A percentile compares a stretch with the other conserved stretches of the same genome.
Evolutionary conservation across 2,113 vertebrate genomes (phyloP).

Genomic region (Sorex fumeus): DNA sequence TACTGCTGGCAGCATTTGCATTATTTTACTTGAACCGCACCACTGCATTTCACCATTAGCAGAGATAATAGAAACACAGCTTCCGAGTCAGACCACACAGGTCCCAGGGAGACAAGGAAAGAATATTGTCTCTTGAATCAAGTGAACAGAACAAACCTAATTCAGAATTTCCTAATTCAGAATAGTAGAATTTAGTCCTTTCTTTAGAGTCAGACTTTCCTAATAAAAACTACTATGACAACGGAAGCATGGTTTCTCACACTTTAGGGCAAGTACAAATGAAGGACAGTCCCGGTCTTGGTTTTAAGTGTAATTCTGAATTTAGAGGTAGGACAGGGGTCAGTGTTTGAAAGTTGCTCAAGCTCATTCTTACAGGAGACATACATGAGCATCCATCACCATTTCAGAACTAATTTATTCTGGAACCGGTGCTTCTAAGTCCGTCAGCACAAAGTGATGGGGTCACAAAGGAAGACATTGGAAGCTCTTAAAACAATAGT

Average conservation of each 20-base stretch:
- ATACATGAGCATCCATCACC: neutral
- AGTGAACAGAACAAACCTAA: slow-evolving; percentile 5
- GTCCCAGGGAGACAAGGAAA: slow-evolving; percentile 61
- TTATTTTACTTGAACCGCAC: slow-evolving; percentile 68
- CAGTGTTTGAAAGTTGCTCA: neutral
- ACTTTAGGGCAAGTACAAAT: neutral
- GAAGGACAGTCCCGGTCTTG: neutral
- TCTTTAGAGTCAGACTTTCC: slow-evolving; percentile 5
- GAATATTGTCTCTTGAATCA: slow-evolving; percentile 43
- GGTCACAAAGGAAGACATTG: neutral
- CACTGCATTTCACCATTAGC: slow-evolving; percentile 56
- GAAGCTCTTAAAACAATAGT: slow-evolving; percentile 32
- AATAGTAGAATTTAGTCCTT: slow-evolving; percentile 45
- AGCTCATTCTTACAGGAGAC: neutral
- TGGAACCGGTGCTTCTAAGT: neutral
- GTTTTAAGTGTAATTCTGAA: neutral
- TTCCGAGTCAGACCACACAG: slow-evolving; percentile 38
- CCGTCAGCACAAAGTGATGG: neutral
- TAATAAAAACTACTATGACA: slow-evolving; percentile 53
- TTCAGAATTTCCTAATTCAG: slow-evolving; percentile 45
- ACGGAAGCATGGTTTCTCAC: slow-evolving; percentile 26
- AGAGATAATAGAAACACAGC: slow-evolving; percentile 61
- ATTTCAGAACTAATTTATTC: neutral
- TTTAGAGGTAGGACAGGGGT: neutral
- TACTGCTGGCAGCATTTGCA: neutral